Evolutionary conservation across 64 coral and sea anemone genomes (phyloP).

Genomic region (Actinia equina): DNA sequence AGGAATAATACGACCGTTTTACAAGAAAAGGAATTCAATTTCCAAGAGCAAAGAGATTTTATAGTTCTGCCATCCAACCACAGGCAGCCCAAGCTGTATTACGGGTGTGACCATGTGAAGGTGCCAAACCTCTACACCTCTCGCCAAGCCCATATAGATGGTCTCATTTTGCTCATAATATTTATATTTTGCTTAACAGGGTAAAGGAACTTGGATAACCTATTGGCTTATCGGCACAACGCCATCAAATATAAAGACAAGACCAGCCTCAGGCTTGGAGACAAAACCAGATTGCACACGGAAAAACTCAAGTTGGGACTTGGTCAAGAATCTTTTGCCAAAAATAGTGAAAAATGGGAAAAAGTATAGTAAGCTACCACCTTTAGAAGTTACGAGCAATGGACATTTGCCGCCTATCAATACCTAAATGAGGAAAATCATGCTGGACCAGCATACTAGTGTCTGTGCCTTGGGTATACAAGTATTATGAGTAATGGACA

Average conservation of each 20-base stretch:
- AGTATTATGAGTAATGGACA: neutral
- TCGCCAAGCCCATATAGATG: no score
- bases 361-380: neutral
- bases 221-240: conserved; percentile 53
- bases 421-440: neutral
- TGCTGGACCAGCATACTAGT: neutral
- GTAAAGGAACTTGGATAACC: conserved; percentile 65
- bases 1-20: no score
- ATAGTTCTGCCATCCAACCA: no score
- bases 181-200: conserved; percentile 10
- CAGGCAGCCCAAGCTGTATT: no score
- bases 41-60: no score
- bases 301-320: conserved; percentile 12
- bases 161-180: neutral
- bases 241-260: neutral
- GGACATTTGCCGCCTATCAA: neutral
- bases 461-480: neutral
- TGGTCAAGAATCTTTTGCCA: conserved; percentile 53
- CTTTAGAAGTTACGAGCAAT: neutral
- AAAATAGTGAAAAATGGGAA: conserved; percentile 30
- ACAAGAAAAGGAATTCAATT: no score
- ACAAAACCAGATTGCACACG: neutral
- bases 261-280: neutral
- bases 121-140: no score
- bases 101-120: no score